These are phyloP conservation scores for Drosophila funebris DNA, from an alignment of 1,140 invertebrate species.

Conservation along the genomic window DNA sequence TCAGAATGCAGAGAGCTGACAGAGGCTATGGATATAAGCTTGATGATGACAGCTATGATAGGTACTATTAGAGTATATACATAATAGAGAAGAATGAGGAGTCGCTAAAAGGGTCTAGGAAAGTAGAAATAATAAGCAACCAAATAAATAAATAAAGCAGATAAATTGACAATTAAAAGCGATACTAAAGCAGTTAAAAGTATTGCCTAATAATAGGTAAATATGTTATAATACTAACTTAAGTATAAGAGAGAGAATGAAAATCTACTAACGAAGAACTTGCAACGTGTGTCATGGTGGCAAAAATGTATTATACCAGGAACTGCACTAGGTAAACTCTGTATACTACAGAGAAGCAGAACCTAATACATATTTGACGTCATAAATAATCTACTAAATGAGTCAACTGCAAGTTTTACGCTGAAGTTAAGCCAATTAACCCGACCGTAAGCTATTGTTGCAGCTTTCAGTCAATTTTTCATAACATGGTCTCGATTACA, in stretches of 20 bases:
- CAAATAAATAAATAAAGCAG: background rate
- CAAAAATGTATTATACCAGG: no score
- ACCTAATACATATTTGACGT: background rate
- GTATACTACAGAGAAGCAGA: background rate
- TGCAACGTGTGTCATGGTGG: no score
- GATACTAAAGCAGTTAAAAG: no score
- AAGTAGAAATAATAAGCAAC: no score
- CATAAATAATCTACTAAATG: conserved; percentile 1
- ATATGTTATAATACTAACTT: no score
- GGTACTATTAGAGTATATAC: conserved; percentile 11
- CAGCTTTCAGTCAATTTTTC: background rate
- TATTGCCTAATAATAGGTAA: no score
- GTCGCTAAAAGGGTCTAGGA: no score
- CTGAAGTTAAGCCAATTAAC: conserved; percentile 6
- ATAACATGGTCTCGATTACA: conserved; percentile 16
- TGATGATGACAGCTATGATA: conserved; percentile 18
- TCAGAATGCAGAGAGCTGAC: conserved; percentile 19
- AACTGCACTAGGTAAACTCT: no score
- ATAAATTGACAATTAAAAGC: no score
- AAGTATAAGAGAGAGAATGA: no score
- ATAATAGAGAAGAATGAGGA: background rate
- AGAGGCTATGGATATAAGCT: conserved; percentile 12
- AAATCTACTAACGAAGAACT: no score
- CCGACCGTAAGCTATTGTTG: background rate
- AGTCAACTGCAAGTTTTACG: background rate